Percentiles rank a stretch among this genome's conserved stretches.
Conservation (phyloP, 1,140 invertebrate genomes). For the Geopemphigus sp. region DNA sequence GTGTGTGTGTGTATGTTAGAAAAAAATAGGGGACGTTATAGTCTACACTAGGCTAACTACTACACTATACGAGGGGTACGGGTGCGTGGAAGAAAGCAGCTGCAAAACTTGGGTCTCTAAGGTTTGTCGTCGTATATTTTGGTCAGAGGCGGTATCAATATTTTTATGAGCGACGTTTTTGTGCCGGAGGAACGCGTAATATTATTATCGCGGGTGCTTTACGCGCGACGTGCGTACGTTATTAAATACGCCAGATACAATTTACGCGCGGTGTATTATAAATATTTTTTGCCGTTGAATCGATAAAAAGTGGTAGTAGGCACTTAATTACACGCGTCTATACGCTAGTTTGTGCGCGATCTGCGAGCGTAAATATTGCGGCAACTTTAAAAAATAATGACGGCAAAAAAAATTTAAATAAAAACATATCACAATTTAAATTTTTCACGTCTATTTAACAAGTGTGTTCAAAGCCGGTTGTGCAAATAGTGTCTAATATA, state of each 20-base stretch:
- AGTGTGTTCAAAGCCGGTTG: slow-evolving; percentile 49
- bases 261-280: not conserved
- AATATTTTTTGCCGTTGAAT: not conserved
- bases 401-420: not conserved
- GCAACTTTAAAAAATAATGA: slow-evolving; percentile 22
- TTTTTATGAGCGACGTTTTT: slow-evolving; percentile 18
- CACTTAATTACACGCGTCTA: not conserved
- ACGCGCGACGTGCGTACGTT: too few relatives aligned
- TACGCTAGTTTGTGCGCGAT: not conserved
- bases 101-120: slow-evolving; percentile 45
- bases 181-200: not conserved
- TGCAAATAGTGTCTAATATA: slow-evolving; percentile 49
- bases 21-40: slow-evolving; percentile 38
- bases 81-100: slow-evolving; percentile 43
- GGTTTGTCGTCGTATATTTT: not conserved
- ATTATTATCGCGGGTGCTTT: not conserved
- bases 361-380: slow-evolving; percentile 13
- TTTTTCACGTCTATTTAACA: slow-evolving; percentile 47
- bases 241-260: not conserved
- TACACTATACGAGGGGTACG: slow-evolving; percentile 28
- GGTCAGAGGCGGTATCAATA: slow-evolving; percentile 29
- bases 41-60: slow-evolving; percentile 17
- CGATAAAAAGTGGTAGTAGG: not conserved
- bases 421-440: slow-evolving; percentile 42
- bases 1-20: too few relatives aligned